phyloP scores from a whole-genome alignment of 2,888 invertebrate genomes.

The Drosophila parthenogenetica region DNA sequence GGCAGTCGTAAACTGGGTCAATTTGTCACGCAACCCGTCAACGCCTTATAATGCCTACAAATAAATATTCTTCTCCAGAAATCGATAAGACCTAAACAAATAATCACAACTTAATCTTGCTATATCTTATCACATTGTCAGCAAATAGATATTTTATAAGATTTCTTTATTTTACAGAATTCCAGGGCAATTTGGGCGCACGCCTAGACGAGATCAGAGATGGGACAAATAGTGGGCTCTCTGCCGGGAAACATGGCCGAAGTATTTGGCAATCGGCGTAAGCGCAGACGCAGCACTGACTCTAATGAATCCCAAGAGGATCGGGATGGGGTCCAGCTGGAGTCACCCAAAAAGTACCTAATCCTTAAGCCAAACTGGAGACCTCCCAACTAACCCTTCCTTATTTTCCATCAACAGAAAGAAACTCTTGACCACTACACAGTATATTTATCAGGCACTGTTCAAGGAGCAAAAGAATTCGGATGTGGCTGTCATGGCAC shows the following conservation, averaged over 20 bases:
- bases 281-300: slow-evolving; percentile 85
- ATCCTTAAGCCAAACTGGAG: not conserved
- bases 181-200: not conserved
- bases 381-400: not conserved
- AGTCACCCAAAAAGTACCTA: slow-evolving; percentile 88
- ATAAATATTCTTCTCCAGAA: not conserved
- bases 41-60: not conserved
- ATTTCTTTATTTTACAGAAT: slow-evolving; percentile 7
- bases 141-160: not conserved
- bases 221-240: slow-evolving; percentile 85
- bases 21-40: slow-evolving; percentile 64
- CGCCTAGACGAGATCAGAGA: slow-evolving; percentile 2
- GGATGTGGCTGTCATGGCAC: slow-evolving; percentile 90
- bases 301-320: slow-evolving; percentile 60
- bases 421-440: slow-evolving; percentile 89
- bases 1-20: slow-evolving; percentile 57
- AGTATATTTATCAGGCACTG: slow-evolving; percentile 91
- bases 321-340: slow-evolving; percentile 84
- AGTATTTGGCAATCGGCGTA: slow-evolving; percentile 86
- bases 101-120: not conserved
- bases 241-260: slow-evolving; percentile 85
- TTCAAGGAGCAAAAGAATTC: slow-evolving; percentile 91
- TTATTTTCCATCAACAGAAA: slow-evolving; percentile 84
- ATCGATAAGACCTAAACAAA: slow-evolving; percentile 10
- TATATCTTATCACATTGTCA: not conserved